These are phyloP conservation scores for Aspidiotus destructor DNA, from an alignment of 2,888 invertebrate genomes.

Conservation along the genomic window DNA sequence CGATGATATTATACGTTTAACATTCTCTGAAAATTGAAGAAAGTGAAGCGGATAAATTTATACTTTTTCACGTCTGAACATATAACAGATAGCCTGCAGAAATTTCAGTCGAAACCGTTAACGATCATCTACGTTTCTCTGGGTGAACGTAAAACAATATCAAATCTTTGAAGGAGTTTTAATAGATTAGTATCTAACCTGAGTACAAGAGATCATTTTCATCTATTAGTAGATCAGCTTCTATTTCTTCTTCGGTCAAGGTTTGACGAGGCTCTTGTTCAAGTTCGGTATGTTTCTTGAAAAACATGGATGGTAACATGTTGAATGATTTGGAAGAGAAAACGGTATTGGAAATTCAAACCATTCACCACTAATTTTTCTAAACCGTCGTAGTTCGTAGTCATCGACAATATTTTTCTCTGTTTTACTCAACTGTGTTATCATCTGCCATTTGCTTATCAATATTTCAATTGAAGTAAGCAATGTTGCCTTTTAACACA, in stretches of 20 bases:
- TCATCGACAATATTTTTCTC: too few relatives aligned
- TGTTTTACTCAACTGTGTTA: too few relatives aligned
- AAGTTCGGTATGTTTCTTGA: conserved; percentile 19
- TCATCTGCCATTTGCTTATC: too few relatives aligned
- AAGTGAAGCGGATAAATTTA: background rate
- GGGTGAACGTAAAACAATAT: background rate
- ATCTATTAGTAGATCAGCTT: conserved; percentile 11
- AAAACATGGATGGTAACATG: conserved; percentile 7
- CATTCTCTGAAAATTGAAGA: conserved; percentile 9
- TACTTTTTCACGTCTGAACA: background rate
- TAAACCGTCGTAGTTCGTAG: too few relatives aligned
- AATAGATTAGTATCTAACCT: background rate
- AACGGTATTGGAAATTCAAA: too few relatives aligned
- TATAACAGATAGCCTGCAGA: background rate
- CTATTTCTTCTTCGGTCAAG: conserved; percentile 12
- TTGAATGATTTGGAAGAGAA: background rate
- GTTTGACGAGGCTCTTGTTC: conserved; percentile 5
- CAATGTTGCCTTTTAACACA: too few relatives aligned
- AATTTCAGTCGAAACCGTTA: background rate
- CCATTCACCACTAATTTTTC: too few relatives aligned
- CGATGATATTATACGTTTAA: conserved; percentile 1
- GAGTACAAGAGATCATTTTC: conserved; percentile 14
- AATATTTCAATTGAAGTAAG: too few relatives aligned
- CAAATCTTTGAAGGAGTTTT: too few relatives aligned
- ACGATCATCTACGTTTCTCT: background rate